These are phyloP conservation scores for Anolis apletophallus DNA, from an alignment of 2,797 vertebrate species.

Conservation along the genomic window DNA sequence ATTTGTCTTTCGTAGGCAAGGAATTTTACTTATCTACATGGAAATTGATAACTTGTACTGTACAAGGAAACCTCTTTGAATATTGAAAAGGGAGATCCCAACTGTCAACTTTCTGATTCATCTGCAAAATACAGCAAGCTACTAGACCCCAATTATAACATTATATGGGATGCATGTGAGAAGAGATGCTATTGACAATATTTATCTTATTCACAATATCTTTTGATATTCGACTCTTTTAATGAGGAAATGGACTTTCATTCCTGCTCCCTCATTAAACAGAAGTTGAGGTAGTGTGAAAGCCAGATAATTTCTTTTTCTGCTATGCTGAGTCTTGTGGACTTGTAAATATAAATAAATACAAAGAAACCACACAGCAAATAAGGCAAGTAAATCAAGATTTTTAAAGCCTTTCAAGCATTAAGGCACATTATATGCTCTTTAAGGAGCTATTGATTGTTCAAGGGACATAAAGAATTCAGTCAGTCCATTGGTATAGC, in stretches of 20 bases:
- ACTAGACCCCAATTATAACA: neutral
- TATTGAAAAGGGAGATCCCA: neutral
- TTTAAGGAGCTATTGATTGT: neutral
- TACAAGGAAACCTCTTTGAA: neutral
- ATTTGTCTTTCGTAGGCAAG: neutral
- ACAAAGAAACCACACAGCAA: neutral
- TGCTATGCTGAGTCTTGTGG: slow-evolving; percentile 22
- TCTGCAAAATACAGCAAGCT: neutral
- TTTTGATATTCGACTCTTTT: slow-evolving; percentile 32
- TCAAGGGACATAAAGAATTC: neutral
- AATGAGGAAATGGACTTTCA: slow-evolving; percentile 43
- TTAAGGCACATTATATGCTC: too few relatives aligned
- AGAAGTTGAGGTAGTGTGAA: slow-evolving; percentile 1
- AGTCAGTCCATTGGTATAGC: neutral
- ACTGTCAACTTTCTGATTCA: neutral
- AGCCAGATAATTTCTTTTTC: slow-evolving; percentile 3
- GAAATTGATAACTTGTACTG: neutral
- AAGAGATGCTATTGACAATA: too few relatives aligned
- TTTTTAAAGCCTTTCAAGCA: neutral
- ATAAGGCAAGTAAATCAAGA: slow-evolving; percentile 20
- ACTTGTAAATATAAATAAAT: slow-evolving; percentile 32
- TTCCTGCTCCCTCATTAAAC: slow-evolving; percentile 34
- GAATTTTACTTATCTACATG: neutral
- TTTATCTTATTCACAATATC: neutral
- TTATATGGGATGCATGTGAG: neutral